These are phyloP conservation scores for Carterocephalus palaemon DNA, from an alignment of 2,888 invertebrate genomes.

Conservation along the genomic window DNA sequence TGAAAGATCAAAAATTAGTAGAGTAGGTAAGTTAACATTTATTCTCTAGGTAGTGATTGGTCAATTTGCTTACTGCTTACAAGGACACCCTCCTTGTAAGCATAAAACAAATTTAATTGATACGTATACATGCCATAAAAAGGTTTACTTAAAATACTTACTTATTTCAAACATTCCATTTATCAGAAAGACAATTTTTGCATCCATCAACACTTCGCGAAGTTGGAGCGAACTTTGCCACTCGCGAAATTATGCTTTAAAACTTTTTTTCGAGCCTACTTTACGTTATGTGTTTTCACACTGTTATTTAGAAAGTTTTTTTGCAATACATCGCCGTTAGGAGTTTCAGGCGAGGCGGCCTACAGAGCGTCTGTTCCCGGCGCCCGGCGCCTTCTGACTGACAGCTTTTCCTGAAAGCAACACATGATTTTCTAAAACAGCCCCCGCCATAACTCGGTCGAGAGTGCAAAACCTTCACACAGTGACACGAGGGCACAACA, in stretches of 20 bases:
- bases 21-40: no score
- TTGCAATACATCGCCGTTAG: slow-evolving; percentile 18
- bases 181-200: slow-evolving; percentile 53
- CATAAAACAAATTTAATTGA: no score
- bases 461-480: slow-evolving; percentile 77
- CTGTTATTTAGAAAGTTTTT: slow-evolving; percentile 8
- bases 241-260: slow-evolving; percentile 33
- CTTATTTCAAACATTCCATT: slow-evolving; percentile 70
- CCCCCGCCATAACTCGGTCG: slow-evolving; percentile 71
- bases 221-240: slow-evolving; percentile 25
- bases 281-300: slow-evolving; percentile 29
- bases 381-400: slow-evolving; percentile 44
- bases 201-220: slow-evolving; percentile 52
- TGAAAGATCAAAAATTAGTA: no score
- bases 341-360: slow-evolving; percentile 1
- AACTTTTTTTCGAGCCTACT: slow-evolving; percentile 39
- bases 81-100: no score
- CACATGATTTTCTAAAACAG: slow-evolving; percentile 72
- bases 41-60: no score
- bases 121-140: no score
- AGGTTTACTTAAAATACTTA: slow-evolving; percentile 45
- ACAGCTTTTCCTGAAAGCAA: slow-evolving; percentile 62
- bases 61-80: no score
- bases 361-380: slow-evolving; percentile 44
- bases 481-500: slow-evolving; percentile 71